These are phyloP conservation scores for Sander lucioperca DNA, from an alignment of 2,113 vertebrate genomes.

Conservation along the genomic window DNA sequence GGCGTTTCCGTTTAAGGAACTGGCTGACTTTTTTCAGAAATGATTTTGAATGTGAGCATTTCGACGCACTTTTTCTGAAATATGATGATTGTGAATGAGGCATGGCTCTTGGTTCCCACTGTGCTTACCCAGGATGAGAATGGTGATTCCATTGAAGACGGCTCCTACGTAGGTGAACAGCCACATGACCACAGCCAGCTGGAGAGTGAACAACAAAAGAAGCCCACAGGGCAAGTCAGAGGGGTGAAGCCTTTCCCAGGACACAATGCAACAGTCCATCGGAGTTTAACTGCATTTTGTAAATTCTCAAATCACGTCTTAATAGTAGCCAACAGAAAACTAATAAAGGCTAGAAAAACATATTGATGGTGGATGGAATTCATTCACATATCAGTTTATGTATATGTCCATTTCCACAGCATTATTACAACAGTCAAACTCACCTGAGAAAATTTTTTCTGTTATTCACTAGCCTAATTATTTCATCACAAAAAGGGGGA, in stretches of 20 bases:
- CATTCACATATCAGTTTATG: neutral
- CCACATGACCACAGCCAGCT: constrained; percentile 95
- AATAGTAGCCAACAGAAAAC: neutral
- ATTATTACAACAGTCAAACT: too few species aligned
- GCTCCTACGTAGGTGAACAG: constrained; percentile 93
- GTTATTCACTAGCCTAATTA: too few species aligned
- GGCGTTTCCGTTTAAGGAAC: neutral
- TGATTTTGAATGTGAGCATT: neutral
- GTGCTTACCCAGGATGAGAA: constrained; percentile 92
- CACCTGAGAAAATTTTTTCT: too few species aligned
- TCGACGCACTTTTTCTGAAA: neutral
- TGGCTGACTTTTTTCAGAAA: neutral
- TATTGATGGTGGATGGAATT: neutral
- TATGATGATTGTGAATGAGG: neutral
- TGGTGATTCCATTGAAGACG: constrained; percentile 94
- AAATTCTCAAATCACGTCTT: neutral
- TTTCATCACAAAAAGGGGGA: too few species aligned
- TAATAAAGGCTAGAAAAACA: neutral
- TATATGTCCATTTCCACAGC: too few species aligned
- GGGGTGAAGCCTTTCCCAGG: neutral
- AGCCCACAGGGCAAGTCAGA: neutral
- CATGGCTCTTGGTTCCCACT: neutral
- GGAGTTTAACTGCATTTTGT: neutral
- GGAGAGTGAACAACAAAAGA: constrained; percentile 28
- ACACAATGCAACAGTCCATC: neutral